Evolutionary conservation across 64 coral and sea anemone genomes (phyloP).

Genomic region (Astreopora myriophthalma): DNA sequence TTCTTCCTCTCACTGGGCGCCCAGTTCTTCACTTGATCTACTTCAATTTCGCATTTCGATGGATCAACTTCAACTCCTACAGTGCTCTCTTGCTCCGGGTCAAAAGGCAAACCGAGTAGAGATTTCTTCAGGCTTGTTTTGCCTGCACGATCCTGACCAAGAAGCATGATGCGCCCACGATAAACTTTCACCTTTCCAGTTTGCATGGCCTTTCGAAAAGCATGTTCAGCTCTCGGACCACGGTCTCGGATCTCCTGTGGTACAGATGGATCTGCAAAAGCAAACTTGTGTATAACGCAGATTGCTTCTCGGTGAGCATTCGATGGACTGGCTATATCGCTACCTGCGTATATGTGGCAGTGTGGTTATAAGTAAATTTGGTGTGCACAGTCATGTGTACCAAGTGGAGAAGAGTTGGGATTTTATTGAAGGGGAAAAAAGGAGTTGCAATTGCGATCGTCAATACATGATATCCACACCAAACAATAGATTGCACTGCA

Average conservation of each 20-base stretch:
- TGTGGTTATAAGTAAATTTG: too few species aligned
- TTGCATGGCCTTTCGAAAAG: constrained; percentile 30
- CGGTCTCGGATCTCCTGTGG: constrained; percentile 4
- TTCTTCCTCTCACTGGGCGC: not conserved
- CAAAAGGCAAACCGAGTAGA: constrained; percentile 52
- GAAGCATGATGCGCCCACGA: constrained; percentile 62
- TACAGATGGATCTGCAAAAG: not conserved
- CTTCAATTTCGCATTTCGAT: constrained; percentile 34
- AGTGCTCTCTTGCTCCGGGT: constrained; percentile 48
- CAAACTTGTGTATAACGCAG: too few species aligned
- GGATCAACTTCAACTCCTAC: constrained; percentile 55
- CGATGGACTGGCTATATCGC: too few species aligned
- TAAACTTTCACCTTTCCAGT: constrained; percentile 38
- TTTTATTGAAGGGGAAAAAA: too few species aligned
- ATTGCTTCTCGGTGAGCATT: too few species aligned
- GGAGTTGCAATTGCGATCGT: too few species aligned
- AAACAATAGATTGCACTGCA: too few species aligned
- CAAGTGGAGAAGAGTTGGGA: too few species aligned
- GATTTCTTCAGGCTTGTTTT: constrained; percentile 77
- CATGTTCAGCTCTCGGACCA: constrained; percentile 37
- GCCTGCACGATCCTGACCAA: constrained; percentile 60
- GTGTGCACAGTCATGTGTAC: too few species aligned
- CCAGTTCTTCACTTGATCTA: constrained; percentile 51
- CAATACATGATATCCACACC: too few species aligned
- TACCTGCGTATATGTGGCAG: too few species aligned